Evolutionary conservation across 1,140 invertebrate genomes (phyloP).

Genomic region (Spodoptera frugiperda): DNA sequence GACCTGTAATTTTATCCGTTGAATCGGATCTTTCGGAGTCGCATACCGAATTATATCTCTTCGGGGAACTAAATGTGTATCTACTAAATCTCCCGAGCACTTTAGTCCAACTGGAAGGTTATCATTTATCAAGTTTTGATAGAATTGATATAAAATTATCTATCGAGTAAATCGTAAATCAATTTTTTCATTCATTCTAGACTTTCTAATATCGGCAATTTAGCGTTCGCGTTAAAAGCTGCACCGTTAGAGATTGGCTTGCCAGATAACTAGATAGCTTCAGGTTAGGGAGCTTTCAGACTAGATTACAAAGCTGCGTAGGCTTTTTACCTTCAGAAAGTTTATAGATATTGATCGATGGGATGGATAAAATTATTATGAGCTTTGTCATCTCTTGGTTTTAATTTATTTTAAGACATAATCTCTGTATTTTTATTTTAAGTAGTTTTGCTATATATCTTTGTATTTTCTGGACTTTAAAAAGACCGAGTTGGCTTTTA

Average conservation of each 20-base stretch:
- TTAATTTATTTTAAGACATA: too few species aligned
- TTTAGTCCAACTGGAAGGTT: slow-evolving; percentile 13
- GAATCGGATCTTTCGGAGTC: background rate
- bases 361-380: too few species aligned
- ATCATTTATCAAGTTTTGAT: slow-evolving; percentile 6
- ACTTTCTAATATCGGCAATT: slow-evolving; percentile 41
- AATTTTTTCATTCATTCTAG: slow-evolving; percentile 35
- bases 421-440: too few species aligned
- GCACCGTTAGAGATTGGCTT: slow-evolving; percentile 26
- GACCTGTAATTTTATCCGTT: slow-evolving; percentile 3
- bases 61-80: background rate
- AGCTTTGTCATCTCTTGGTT: too few species aligned
- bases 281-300: slow-evolving; percentile 13
- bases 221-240: slow-evolving; percentile 17
- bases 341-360: background rate
- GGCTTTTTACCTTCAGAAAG: background rate
- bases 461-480: too few species aligned
- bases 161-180: slow-evolving; percentile 26
- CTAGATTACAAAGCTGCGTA: background rate
- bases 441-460: too few species aligned
- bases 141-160: background rate
- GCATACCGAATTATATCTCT: slow-evolving; percentile 23
- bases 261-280: slow-evolving; percentile 8
- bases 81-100: background rate
- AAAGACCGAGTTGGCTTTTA: too few species aligned